A percentile compares a stretch with the other conserved stretches of the same genome.
Conservation (phyloP, 2,888 invertebrate species). For the Saturnia japonica region DNA sequence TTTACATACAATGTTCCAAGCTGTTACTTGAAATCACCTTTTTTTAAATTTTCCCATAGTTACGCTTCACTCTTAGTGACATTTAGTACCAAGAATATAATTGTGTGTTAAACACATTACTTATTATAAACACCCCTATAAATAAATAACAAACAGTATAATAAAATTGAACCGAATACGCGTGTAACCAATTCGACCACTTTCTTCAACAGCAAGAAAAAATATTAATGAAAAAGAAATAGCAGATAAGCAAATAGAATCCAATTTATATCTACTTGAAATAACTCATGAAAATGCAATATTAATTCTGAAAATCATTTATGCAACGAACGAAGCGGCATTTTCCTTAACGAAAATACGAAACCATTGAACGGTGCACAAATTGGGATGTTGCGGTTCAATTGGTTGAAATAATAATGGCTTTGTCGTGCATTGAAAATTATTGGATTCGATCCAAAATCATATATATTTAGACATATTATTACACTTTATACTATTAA, state of each 20-base stretch:
- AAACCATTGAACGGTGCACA: slow-evolving; percentile 26
- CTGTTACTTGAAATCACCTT: too few species aligned
- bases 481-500: background rate
- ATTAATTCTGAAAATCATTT: background rate
- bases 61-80: too few species aligned
- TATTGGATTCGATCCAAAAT: slow-evolving; percentile 27
- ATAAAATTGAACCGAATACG: background rate
- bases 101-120: too few species aligned
- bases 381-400: slow-evolving; percentile 34
- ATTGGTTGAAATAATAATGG: slow-evolving; percentile 43
- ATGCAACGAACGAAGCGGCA: background rate
- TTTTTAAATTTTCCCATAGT: too few species aligned
- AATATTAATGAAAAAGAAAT: background rate
- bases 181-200: too few species aligned
- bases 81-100: too few species aligned
- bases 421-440: slow-evolving; percentile 35
- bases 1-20: too few species aligned
- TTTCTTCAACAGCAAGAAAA: background rate
- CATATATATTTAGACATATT: background rate
- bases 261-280: slow-evolving; percentile 1
- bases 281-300: slow-evolving; percentile 7
- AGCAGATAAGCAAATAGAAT: background rate
- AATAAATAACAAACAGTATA: background rate
- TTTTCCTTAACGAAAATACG: slow-evolving; percentile 17
- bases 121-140: too few species aligned